Evolutionary conservation across 2,797 vertebrate genomes (phyloP).

Genomic region (Caiman crocodilus): DNA sequence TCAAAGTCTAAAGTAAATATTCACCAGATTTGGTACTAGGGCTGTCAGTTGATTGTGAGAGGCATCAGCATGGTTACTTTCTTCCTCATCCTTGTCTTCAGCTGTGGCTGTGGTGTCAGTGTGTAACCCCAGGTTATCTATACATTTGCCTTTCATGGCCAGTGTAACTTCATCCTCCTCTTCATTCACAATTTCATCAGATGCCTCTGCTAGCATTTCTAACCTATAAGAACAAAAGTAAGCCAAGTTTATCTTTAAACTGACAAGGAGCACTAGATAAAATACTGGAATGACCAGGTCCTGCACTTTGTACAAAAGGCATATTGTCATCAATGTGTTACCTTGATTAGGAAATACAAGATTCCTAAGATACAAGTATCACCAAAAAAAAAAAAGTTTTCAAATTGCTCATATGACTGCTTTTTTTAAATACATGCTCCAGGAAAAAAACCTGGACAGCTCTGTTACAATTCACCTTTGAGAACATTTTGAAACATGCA

Average conservation of each 20-base stretch:
- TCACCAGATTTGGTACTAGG: constrained; percentile 76
- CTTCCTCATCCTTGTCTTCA: constrained; percentile 29
- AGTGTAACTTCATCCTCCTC: constrained; percentile 51
- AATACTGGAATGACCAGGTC: background rate
- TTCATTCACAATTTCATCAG: constrained; percentile 63
- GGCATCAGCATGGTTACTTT: background rate
- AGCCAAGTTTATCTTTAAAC: background rate
- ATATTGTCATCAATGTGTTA: background rate
- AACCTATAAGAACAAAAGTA: constrained; percentile 72
- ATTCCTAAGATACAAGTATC: background rate
- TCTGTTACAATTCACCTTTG: constrained; percentile 4
- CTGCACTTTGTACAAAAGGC: background rate
- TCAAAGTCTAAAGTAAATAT: background rate
- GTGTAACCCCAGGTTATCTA: background rate
- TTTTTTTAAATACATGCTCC: background rate
- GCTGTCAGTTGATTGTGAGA: constrained; percentile 1
- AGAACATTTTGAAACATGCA: background rate
- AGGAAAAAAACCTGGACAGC: constrained; percentile 1
- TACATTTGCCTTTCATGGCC: background rate
- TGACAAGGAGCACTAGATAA: background rate
- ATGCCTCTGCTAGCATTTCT: constrained; percentile 75
- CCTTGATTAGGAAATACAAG: background rate
- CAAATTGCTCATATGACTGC: background rate
- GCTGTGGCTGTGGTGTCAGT: background rate
- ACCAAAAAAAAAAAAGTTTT: background rate